Base-by-base conservation (phyloP, 2,797 vertebrate species). In the Molothrus ater region DNA sequence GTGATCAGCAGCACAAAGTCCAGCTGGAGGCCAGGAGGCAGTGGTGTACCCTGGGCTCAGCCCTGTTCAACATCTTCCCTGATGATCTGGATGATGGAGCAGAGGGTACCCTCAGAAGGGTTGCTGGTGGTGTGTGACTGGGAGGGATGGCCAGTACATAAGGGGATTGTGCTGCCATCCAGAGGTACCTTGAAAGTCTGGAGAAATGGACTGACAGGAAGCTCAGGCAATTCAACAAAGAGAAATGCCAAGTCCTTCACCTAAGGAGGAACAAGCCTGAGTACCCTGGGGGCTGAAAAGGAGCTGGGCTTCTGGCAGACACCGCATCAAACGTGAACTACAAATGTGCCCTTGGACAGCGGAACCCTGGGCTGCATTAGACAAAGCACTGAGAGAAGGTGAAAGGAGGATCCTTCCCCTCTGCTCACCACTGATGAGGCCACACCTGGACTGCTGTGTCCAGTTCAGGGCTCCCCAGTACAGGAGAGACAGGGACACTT, bases 101-200 rank as follows among this genome's bases (percentile, higher is more conserved):
- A 50, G 38, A 53, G 32, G 12, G 21, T 50, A 10, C 10, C 19
- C 43, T 86, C 36, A 57, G 24, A 19, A 60, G 24, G 40, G 26
- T 0, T 54, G 11, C 26, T 56, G 31, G 18, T 42, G 45, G n/a
- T 9, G 4, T 13, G 31, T 22, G 61, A 16, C 26, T 25, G 40
- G 13, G 8, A 60, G 32, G 20, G 13, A 29, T 56, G 40, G 31
- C 28, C 1, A 0, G 42, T 42, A 5, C 2, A 4, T 6, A 3
- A 15, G 32, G 10, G 5, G 1, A 9, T 61, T 21, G 1, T 74
- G 43, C 18, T 73, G 29, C 51, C 21, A 13, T 70, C 31, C 69
- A 76, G 38, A 38, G 19, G 7, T 20, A 47, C 38, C 36, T 50
- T 6, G 4, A 14, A n/a, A 40, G 28, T 29, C 22, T 63, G 48